phyloP scores from a whole-genome alignment of 2,113 vertebrate genomes.

The Urocynchramus pylzowi region DNA sequence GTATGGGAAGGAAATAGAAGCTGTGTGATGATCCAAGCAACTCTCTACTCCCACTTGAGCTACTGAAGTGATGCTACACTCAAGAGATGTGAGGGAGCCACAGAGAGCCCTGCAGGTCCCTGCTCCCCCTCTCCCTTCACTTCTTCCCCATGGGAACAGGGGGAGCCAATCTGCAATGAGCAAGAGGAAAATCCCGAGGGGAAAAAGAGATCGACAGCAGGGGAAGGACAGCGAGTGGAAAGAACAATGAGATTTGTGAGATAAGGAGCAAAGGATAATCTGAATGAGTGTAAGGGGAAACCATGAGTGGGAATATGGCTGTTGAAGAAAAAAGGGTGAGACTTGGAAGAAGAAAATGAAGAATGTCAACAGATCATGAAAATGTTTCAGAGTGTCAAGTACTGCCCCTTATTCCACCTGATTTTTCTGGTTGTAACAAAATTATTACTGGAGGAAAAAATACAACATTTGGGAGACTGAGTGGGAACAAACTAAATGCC shows the following conservation, averaged over 20 bases:
- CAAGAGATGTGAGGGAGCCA: background rate
- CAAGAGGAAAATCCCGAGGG: background rate
- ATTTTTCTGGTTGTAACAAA: background rate
- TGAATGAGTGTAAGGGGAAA: background rate
- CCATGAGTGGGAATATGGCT: background rate
- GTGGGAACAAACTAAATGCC: background rate
- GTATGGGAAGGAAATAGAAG: background rate
- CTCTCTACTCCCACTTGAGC: background rate
- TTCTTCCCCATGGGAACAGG: accelerated
- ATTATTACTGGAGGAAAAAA: background rate
- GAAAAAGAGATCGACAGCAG: background rate
- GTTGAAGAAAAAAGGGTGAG: background rate
- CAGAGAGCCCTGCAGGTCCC: background rate
- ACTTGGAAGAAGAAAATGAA: background rate
- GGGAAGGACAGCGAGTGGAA: background rate
- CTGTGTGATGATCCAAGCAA: background rate
- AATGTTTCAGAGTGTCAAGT: background rate
- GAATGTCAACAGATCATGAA: background rate
- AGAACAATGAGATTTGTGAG: accelerated
- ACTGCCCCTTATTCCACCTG: accelerated
- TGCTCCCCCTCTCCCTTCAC: background rate
- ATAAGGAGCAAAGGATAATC: background rate
- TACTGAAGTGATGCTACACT: background rate
- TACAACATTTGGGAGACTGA: background rate
- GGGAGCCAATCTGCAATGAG: too few species aligned